Conservation (phyloP, 2,888 invertebrate species). For the Cyclophora albipunctata region DNA sequence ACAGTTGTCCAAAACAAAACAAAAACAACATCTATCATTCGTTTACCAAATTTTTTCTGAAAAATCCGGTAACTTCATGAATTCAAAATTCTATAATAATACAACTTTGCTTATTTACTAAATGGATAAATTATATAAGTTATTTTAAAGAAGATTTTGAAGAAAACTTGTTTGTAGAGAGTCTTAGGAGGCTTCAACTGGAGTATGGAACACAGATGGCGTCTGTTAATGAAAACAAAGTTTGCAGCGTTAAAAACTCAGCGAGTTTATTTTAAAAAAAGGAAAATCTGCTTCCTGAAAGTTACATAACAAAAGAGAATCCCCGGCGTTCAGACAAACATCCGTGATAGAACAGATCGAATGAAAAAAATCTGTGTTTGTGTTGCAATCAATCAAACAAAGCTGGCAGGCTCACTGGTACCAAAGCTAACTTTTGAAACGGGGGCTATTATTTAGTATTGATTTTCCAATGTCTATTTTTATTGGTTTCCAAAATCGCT, state of each 20-base stretch:
- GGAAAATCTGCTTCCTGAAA: conserved; percentile 5
- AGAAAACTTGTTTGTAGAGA: conserved; percentile 3
- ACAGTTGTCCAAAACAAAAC: too few species aligned
- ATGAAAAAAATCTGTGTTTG: conserved; percentile 58
- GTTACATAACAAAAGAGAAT: conserved; percentile 38
- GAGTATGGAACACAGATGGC: conserved; percentile 24
- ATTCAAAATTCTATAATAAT: neutral
- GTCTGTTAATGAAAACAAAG: conserved; percentile 16
- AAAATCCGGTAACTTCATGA: neutral
- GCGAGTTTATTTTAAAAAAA: conserved; percentile 23
- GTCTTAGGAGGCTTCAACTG: neutral
- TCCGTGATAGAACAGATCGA: conserved; percentile 35
- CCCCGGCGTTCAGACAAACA: conserved; percentile 42
- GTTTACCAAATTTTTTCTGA: neutral
- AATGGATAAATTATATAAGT: neutral
- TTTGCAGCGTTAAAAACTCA: conserved; percentile 17
- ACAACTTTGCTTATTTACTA: neutral
- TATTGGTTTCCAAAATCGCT: conserved; percentile 41
- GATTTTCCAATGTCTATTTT: conserved; percentile 56
- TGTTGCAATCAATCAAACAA: conserved; percentile 71
- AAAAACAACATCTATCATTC: too few species aligned
- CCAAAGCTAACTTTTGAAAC: conserved; percentile 59
- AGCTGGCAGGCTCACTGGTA: conserved; percentile 44
- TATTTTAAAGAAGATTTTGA: conserved; percentile 8
- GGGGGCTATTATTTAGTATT: conserved; percentile 60